These are phyloP conservation scores for Gortyna flavago DNA, from an alignment of 2,888 invertebrate species.

Conservation along the genomic window DNA sequence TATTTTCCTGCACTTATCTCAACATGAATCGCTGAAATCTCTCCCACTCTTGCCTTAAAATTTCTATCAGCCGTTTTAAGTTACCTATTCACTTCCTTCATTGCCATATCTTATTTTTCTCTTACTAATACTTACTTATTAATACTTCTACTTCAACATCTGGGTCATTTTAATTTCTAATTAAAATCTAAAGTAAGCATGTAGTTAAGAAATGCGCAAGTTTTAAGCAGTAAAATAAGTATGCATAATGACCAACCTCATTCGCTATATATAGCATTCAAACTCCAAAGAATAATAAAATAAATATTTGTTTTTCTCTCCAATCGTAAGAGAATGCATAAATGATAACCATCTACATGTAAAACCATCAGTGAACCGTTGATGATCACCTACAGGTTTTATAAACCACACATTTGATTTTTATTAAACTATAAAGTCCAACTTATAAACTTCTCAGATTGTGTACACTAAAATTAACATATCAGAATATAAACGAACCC, in stretches of 20 bases:
- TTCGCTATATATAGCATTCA: conserved; percentile 6
- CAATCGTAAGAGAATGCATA: conserved; percentile 35
- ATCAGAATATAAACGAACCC: conserved; percentile 21
- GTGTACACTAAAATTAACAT: conserved; percentile 33
- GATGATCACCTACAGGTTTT: conserved; percentile 38
- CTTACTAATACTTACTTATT: too few species aligned
- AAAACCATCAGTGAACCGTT: conserved; percentile 2
- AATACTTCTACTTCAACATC: not conserved
- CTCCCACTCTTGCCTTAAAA: not conserved
- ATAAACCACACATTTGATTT: conserved; percentile 33
- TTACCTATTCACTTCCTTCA: not conserved
- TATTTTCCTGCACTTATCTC: too few species aligned
- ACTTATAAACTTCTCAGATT: conserved; percentile 31
- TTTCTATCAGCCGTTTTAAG: not conserved
- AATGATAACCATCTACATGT: conserved; percentile 12
- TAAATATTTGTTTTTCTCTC: conserved; percentile 16
- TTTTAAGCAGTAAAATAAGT: not conserved
- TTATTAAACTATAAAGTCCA: conserved; percentile 35
- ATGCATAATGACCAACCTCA: not conserved
- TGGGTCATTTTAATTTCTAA: not conserved
- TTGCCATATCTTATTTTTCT: not conserved
- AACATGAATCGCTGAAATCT: not conserved
- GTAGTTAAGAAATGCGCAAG: conserved; percentile 3
- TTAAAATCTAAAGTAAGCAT: not conserved
- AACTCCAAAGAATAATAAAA: conserved; percentile 13